Conservation (phyloP, 2,888 invertebrate species). For the Synanthedon myopaeformis region DNA sequence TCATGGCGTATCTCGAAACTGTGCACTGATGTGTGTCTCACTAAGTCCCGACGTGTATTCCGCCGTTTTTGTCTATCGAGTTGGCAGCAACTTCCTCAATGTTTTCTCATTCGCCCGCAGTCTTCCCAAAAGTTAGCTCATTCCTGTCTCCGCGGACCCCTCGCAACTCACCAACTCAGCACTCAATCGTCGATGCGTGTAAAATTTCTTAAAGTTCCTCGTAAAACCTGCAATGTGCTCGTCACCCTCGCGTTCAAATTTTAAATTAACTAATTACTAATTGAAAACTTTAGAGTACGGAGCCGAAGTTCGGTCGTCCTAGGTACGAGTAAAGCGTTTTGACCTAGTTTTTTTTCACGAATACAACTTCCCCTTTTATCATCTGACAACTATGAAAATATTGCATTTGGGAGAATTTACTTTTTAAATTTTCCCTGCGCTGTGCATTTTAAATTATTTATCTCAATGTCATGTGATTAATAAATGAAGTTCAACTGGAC, state of each 20-base stretch:
- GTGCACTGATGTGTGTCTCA: conserved; percentile 40
- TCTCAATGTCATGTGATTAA: too few relatives aligned
- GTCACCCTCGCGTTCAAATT: conserved; percentile 25
- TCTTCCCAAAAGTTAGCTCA: conserved; percentile 55
- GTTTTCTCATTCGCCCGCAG: conserved; percentile 58
- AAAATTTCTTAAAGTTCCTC: conserved; percentile 53
- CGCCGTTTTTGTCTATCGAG: conserved; percentile 52
- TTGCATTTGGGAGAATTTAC: not conserved
- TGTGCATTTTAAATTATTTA: too few relatives aligned
- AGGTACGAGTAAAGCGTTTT: conserved; percentile 30
- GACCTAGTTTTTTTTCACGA: conserved; percentile 30
- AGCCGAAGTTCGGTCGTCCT: conserved; percentile 25
- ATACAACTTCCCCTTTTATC: conserved; percentile 20
- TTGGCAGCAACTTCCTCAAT: conserved; percentile 54
- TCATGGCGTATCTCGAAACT: conserved; percentile 42
- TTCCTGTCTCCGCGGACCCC: conserved; percentile 52
- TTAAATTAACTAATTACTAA: conserved; percentile 60
- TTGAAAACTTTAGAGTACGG: conserved; percentile 43
- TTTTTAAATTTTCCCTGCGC: too few relatives aligned
- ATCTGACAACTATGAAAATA: not conserved
- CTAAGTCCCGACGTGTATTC: conserved; percentile 47
- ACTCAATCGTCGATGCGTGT: conserved; percentile 58
- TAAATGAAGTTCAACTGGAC: too few relatives aligned
- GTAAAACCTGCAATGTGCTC: conserved; percentile 40
- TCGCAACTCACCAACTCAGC: conserved; percentile 52